Evolutionary conservation across 2,797 vertebrate genomes (phyloP), one percentile per base, ranked within the genome.

Genomic region (Spea hammondii): DNA sequence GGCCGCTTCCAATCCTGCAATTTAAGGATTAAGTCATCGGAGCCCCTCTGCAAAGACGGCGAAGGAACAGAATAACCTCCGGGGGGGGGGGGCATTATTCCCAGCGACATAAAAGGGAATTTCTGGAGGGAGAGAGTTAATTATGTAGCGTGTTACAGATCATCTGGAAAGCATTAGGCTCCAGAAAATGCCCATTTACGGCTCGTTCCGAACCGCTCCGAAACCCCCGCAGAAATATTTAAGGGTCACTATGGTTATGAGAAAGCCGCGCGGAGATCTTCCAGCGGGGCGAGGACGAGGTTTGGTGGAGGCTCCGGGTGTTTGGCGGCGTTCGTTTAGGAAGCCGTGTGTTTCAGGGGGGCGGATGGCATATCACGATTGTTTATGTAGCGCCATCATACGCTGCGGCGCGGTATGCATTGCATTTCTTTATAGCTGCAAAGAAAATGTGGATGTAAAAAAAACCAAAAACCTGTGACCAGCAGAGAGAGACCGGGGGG

Each of bases 121-220:
- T 17, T 9, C 50, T 60, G 66, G 59, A 60, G 14, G 67, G 64
- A 48, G 17, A 14, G 57, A 51, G 79, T 74, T 70, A 62, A 68
- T 69, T 5, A 14, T 66, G 48, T 17, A 55, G 14, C 47, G 3
- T 17, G 14, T 57, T 12, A 47, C 4, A n/a, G 12, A 45, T 83
- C 76, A 77, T 62, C 78, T 83, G 80, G 70, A 65, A 83, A 70
- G 8, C 6, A 75, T 74, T 75, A 81, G 17, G 45, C 44, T 12
- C 5, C 55, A 11, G 44, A 51, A 51, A 53, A 80, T 83, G 70
- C 49, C 83, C 83, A 77, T 85, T 76, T 83, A 85, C 51, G 78
- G 78, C 74, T 53, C 48, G 74, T 49, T 70, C 48, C 48, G 11
- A 54, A 48, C 66, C n/a, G 47, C 57, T 48, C 65, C 17, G 70